phyloP scores from a whole-genome alignment of 2,113 vertebrate species.

The Hydropotes inermis region DNA sequence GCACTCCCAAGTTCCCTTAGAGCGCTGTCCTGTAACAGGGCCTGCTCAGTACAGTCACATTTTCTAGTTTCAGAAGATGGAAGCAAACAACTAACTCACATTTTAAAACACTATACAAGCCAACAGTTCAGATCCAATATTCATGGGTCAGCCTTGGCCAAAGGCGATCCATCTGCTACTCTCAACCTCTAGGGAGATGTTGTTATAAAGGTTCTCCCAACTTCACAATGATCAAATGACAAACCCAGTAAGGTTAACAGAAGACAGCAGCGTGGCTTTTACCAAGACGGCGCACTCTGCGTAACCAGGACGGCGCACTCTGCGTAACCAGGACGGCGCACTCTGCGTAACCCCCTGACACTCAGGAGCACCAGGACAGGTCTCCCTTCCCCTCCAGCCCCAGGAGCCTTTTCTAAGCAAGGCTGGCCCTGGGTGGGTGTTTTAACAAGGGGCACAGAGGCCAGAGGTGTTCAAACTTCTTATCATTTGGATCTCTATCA shows the following conservation, averaged over 20 bases:
- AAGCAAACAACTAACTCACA: background rate
- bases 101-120: background rate
- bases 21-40: background rate
- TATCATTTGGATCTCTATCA: background rate
- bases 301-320: background rate
- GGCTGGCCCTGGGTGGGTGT: too few relatives aligned
- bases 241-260: background rate
- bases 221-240: background rate
- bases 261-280: background rate
- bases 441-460: background rate
- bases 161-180: background rate
- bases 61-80: background rate
- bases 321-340: background rate
- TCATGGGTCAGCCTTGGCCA: background rate
- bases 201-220: background rate
- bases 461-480: conserved; percentile 8
- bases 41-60: background rate
- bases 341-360: background rate
- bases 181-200: background rate
- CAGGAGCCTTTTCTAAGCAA: background rate
- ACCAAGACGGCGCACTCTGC: background rate
- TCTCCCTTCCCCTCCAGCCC: background rate
- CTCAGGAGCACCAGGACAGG: background rate
- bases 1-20: background rate
- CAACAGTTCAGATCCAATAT: background rate